phyloP scores from a whole-genome alignment of 2,113 vertebrate species.

The Eolophus roseicapilla region DNA sequence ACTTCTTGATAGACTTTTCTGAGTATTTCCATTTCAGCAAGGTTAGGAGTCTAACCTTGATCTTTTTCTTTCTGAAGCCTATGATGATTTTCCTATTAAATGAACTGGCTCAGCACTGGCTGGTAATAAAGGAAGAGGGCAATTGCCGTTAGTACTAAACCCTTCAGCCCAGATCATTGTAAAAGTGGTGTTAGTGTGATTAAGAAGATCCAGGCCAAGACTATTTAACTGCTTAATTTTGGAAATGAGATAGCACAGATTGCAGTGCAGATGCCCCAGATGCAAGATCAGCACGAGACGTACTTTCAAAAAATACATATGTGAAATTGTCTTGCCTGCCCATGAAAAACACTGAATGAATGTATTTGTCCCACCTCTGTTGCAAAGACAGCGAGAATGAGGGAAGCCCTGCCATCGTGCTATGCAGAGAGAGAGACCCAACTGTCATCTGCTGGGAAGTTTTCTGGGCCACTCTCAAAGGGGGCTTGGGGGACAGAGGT shows the following conservation, averaged over 20 bases:
- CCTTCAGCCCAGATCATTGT: slow-evolving; percentile 12
- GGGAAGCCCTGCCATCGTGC: neutral
- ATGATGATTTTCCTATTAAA: neutral
- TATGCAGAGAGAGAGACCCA: neutral
- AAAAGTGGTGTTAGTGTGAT: slow-evolving; percentile 49
- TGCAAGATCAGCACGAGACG: neutral
- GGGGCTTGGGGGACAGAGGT: neutral
- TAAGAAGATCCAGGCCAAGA: slow-evolving; percentile 28
- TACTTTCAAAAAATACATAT: neutral
- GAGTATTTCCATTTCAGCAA: neutral
- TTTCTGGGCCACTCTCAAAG: neutral
- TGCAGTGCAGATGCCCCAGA: neutral
- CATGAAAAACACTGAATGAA: neutral
- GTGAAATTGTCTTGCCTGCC: neutral
- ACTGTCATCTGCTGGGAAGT: neutral
- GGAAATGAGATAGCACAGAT: neutral
- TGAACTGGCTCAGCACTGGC: neutral
- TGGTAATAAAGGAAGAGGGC: neutral
- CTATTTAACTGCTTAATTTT: slow-evolving; percentile 31
- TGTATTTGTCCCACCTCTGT: neutral
- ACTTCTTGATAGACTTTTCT: neutral
- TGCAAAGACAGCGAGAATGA: neutral
- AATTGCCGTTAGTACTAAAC: neutral
- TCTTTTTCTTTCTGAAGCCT: neutral
- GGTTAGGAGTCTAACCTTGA: neutral